Evolutionary conservation across 2,113 vertebrate genomes (phyloP).

Genomic region (Microtus oregoni): DNA sequence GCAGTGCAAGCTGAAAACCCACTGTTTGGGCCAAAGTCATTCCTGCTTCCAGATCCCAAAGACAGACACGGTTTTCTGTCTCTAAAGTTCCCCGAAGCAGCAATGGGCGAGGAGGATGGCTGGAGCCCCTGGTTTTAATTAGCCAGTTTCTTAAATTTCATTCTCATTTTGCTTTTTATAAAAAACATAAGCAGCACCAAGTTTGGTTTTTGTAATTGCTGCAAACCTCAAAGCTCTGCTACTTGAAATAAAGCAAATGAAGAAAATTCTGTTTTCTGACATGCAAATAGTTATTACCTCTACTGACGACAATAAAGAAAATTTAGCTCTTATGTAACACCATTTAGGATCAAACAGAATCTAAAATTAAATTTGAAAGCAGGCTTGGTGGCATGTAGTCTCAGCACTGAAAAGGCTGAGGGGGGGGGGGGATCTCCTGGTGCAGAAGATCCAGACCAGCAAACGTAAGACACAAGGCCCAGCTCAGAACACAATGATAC

Average conservation of each 20-base stretch:
- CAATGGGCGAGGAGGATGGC: background rate
- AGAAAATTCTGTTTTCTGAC: slow-evolving; percentile 49
- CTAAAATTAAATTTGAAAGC: slow-evolving; percentile 28
- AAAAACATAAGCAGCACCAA: slow-evolving; percentile 61
- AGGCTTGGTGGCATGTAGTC: background rate
- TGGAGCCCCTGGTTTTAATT: slow-evolving; percentile 65
- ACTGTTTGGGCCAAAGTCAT: slow-evolving; percentile 35
- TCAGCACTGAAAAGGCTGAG: background rate
- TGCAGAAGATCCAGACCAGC: background rate
- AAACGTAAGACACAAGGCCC: background rate
- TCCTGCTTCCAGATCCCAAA: slow-evolving; percentile 38
- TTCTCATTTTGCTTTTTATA: slow-evolving; percentile 68
- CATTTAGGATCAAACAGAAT: slow-evolving; percentile 43
- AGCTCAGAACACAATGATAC: background rate
- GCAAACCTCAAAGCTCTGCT: slow-evolving; percentile 65
- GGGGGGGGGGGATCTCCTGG: background rate
- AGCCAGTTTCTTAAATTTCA: slow-evolving; percentile 70
- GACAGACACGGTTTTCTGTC: slow-evolving; percentile 53
- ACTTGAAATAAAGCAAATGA: slow-evolving; percentile 72
- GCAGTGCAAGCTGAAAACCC: slow-evolving; percentile 20
- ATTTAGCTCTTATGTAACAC: background rate
- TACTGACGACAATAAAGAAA: slow-evolving; percentile 50
- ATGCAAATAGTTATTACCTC: slow-evolving; percentile 54
- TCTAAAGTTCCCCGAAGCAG: slow-evolving; percentile 12
- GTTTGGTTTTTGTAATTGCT: slow-evolving; percentile 58